Evolutionary conservation across 2,888 invertebrate genomes (phyloP), one percentile per base, ranked within the genome.

Genomic region (Tenthredo amoena): DNA sequence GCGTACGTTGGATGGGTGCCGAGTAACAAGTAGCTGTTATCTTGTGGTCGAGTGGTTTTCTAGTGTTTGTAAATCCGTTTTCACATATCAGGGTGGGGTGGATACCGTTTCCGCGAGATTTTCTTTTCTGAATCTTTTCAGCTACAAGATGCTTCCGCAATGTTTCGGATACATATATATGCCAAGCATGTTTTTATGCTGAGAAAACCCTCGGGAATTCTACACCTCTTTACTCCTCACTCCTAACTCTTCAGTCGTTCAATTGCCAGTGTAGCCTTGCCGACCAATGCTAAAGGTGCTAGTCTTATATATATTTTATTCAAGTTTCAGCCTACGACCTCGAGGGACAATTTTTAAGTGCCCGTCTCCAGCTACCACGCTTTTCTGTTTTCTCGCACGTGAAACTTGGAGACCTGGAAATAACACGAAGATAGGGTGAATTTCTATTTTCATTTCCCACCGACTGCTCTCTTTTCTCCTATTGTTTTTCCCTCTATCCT

Each of bases 291-390:
- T 43, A 26, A 31, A 77, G 34, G 31, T 18, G 31, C 34, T 40
- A 12, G 74, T 74, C 40, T 77, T 34, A 55, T 77, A 77, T 77
- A 77, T 43, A 15, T 77, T 55, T 77, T 55, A 77, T 77, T 34
- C 31, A 77, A 21, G 40, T 43, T 74, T 40, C 40, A 81, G 58
- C 40, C 81, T 62, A 77, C 62, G 40, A 81, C 81, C 81, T 62
- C 81, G 10, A 65, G 81, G 81, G 81, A 62, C 62, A 62, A 81
- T 81, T 81, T 81, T 81, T 81, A 58, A 81, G 81, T 65, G 65
- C 62, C 21, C 18, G 18, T 34, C 77, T 55, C 55, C 34, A 10
- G 74, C 34, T 55, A 7, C 26, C 37, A 43, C 40, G 40, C 40
- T 62, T 65, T 62, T 65, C 40, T 65, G 65, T 81, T 81, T 65